A percentile compares a stretch with the other conserved stretches of the same genome.
Evolutionary conservation across 2,888 invertebrate genomes (phyloP).

Genomic region (Agonopterix heracliana): DNA sequence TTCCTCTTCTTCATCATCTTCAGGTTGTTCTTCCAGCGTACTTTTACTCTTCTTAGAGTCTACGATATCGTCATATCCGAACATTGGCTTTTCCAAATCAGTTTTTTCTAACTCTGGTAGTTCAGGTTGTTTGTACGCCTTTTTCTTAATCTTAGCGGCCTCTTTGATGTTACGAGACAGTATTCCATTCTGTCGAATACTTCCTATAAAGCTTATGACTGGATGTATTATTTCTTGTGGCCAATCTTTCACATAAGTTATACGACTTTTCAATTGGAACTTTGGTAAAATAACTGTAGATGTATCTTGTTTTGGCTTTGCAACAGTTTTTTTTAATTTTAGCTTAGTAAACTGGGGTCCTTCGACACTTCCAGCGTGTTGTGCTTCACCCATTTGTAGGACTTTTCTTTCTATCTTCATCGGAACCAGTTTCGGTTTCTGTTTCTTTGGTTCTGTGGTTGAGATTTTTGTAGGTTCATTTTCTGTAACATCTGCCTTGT

Average conservation of each 20-base stretch:
- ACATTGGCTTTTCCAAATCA: slow-evolving; percentile 74
- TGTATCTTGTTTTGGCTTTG: slow-evolving; percentile 65
- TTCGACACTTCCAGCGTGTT: slow-evolving; percentile 78
- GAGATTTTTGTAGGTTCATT: slow-evolving; percentile 28
- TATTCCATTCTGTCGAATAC: slow-evolving; percentile 78
- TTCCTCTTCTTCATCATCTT: slow-evolving; percentile 35
- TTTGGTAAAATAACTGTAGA: slow-evolving; percentile 74
- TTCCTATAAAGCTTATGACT: slow-evolving; percentile 69
- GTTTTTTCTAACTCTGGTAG: slow-evolving; percentile 72
- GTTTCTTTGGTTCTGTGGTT: slow-evolving; percentile 39
- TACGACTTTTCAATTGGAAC: slow-evolving; percentile 83
- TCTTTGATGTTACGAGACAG: slow-evolving; percentile 84
- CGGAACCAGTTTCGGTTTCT: slow-evolving; percentile 54
- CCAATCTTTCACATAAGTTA: slow-evolving; percentile 77
- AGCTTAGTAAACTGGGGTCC: slow-evolving; percentile 80
- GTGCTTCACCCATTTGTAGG: slow-evolving; percentile 77
- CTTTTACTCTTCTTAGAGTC: slow-evolving; percentile 39
- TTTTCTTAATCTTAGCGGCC: slow-evolving; percentile 79
- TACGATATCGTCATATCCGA: slow-evolving; percentile 68
- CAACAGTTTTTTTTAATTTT: slow-evolving; percentile 79
- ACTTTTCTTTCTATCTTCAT: slow-evolving; percentile 79
- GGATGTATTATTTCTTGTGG: slow-evolving; percentile 76
- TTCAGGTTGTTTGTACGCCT: slow-evolving; percentile 73
- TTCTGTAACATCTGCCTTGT: neutral
- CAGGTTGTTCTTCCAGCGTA: slow-evolving; percentile 23